Evolutionary conservation across 2,797 vertebrate genomes (phyloP).

Genomic region (Pangasius larnaudii): DNA sequence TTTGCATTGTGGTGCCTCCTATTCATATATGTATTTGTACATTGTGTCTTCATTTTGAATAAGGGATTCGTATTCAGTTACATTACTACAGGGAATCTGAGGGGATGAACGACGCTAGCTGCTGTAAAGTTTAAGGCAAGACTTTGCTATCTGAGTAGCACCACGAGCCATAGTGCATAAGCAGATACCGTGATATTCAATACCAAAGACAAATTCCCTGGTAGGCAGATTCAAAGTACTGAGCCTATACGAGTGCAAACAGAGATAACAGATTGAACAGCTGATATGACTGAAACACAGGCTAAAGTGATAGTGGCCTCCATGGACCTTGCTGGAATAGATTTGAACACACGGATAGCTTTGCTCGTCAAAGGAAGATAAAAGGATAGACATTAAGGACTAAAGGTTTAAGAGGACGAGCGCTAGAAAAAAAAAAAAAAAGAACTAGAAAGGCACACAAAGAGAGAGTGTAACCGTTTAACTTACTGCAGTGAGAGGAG

Average conservation of each 20-base stretch:
- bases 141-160: not conserved
- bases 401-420: slow-evolving; percentile 15
- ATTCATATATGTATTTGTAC: not conserved
- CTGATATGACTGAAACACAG: slow-evolving; percentile 31
- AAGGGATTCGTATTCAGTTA: not conserved
- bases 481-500: not conserved
- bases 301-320: slow-evolving; percentile 16
- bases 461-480: not conserved
- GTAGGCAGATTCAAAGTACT: slow-evolving; percentile 5
- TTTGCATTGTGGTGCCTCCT: not conserved
- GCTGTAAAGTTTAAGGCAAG: not conserved
- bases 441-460: not conserved
- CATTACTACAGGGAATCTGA: not conserved
- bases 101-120: not conserved
- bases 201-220: not conserved
- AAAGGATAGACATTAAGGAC: slow-evolving; percentile 30
- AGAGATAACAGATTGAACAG: slow-evolving; percentile 27
- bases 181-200: not conserved
- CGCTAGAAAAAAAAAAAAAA: not conserved
- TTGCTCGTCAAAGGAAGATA: slow-evolving; percentile 21
- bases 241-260: slow-evolving; percentile 14
- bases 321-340: slow-evolving; percentile 7
- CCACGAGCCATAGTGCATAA: not conserved
- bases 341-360: slow-evolving; percentile 4
- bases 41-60: not conserved